Percentiles rank a stretch among this genome's conserved stretches.
phyloP scores from a whole-genome alignment of 2,797 vertebrate species.

The Diceros bicornis region DNA sequence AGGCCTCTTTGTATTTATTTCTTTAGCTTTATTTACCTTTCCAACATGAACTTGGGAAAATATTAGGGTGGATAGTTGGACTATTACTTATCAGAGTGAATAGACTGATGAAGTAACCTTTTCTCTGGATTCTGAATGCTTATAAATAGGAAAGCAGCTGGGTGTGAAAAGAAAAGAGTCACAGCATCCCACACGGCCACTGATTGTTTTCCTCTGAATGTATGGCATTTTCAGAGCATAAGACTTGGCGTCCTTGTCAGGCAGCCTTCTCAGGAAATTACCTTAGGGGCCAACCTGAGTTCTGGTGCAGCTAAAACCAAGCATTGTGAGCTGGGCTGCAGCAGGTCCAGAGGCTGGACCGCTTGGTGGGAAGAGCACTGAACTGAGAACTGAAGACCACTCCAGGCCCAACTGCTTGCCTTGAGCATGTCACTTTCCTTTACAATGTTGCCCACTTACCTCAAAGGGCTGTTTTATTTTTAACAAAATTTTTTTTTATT shows the following conservation, averaged over 20 bases:
- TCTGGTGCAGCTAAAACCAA: neutral
- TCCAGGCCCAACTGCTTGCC: rapidly evolving
- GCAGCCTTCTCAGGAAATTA: neutral
- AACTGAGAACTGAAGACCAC: neutral
- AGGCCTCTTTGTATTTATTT: conserved; percentile 17
- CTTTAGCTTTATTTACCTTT: neutral
- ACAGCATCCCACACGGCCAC: neutral
- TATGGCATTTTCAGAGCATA: neutral
- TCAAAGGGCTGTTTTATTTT: neutral
- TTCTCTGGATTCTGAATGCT: neutral
- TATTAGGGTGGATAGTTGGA: neutral
- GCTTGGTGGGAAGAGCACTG: neutral
- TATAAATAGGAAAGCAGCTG: neutral
- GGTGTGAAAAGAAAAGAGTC: neutral
- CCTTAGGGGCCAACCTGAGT: neutral
- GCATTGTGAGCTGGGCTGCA: neutral
- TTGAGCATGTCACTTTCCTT: neutral
- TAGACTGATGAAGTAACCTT: neutral
- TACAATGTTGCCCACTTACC: neutral
- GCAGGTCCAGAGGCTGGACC: rapidly evolving
- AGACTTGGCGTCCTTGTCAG: neutral
- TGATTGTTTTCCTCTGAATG: neutral
- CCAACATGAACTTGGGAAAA: neutral
- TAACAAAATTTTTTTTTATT: neutral
- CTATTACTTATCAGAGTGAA: neutral